Evolutionary conservation across 1,140 invertebrate genomes (phyloP).

Genomic region (Ericerus pela): DNA sequence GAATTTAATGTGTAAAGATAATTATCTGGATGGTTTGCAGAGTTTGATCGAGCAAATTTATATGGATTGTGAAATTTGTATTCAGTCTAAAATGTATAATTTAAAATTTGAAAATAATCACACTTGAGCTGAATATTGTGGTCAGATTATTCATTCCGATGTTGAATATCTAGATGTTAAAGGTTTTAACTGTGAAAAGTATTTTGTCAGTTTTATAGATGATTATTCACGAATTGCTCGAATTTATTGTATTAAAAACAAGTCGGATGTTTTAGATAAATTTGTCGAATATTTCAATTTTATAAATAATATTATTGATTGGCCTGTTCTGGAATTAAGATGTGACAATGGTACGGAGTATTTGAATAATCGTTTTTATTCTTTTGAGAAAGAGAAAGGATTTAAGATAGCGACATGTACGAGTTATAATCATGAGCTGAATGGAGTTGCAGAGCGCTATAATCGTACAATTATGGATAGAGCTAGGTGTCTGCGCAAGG

Average conservation of each 20-base stretch:
- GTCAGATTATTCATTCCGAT: slow-evolving; percentile 15
- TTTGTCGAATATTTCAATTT: slow-evolving; percentile 14
- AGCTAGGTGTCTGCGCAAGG: slow-evolving; percentile 23
- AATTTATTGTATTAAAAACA: slow-evolving; percentile 14
- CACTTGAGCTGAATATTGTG: slow-evolving; percentile 4
- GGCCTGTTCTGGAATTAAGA: slow-evolving; percentile 15
- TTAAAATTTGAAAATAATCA: slow-evolving; percentile 14
- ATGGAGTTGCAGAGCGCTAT: slow-evolving; percentile 27
- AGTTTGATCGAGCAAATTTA: neutral
- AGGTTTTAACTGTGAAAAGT: neutral
- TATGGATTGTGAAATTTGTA: slow-evolving; percentile 16
- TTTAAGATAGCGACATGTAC: slow-evolving; percentile 23
- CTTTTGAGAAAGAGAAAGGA: slow-evolving; percentile 24
- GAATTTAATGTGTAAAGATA: neutral
- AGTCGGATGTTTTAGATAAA: slow-evolving; percentile 10
- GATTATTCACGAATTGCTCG: slow-evolving; percentile 15
- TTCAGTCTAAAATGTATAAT: slow-evolving; percentile 15
- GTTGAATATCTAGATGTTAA: neutral
- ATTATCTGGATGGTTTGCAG: neutral
- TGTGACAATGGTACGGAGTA: slow-evolving; percentile 20
- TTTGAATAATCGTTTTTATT: slow-evolving; percentile 11
- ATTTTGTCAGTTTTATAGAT: slow-evolving; percentile 15
- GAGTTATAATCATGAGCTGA: slow-evolving; percentile 29
- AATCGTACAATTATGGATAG: slow-evolving; percentile 22
- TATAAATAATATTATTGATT: neutral